Conservation (phyloP, 2,113 vertebrate species). For the Haliaeetus leucogaster region DNA sequence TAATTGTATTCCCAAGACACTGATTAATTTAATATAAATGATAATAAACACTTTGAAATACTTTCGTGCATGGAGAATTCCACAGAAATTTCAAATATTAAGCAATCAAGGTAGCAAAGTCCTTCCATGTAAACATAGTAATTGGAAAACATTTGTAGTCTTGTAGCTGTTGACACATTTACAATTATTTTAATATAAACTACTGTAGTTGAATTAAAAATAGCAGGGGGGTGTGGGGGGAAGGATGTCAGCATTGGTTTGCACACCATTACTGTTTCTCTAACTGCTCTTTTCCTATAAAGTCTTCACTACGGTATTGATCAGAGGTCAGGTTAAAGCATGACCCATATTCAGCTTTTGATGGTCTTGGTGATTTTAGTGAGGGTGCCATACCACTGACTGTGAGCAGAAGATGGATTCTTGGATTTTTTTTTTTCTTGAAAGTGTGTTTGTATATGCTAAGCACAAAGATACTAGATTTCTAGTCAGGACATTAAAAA, state of each 20-base stretch:
- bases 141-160: neutral
- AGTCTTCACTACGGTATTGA: neutral
- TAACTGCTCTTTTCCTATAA: neutral
- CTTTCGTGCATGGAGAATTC: neutral
- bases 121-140: neutral
- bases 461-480: neutral
- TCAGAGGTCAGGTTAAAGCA: neutral
- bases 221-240: neutral
- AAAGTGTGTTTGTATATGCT: neutral
- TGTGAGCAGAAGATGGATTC: neutral
- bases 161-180: neutral
- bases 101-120: neutral
- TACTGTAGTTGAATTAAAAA: neutral
- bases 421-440: neutral
- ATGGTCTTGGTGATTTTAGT: neutral
- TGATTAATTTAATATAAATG: neutral
- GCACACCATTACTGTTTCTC: neutral
- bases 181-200: neutral
- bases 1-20: neutral
- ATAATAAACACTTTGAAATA: neutral
- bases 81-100: neutral
- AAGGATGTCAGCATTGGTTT: neutral
- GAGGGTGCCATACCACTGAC: neutral
- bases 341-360: neutral
- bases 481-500: neutral